Conservation (phyloP, 2,888 invertebrate genomes). For the Aquatica leii region DNA sequence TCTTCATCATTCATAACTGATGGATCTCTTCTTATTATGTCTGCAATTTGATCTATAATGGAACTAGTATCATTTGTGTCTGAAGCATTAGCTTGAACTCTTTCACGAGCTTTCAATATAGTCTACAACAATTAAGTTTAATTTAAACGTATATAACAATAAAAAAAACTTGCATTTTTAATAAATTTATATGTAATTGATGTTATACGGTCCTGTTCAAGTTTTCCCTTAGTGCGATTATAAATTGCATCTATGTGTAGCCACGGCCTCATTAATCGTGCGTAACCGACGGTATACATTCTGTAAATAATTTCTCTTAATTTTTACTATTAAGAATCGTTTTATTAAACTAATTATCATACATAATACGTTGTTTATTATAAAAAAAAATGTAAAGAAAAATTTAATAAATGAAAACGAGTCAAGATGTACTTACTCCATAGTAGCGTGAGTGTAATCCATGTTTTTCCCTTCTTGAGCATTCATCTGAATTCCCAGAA, state of each 20-base stretch:
- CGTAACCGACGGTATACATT: slow-evolving; percentile 22
- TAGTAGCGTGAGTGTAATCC: slow-evolving; percentile 15
- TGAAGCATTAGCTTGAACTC: slow-evolving; percentile 1
- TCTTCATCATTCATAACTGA: slow-evolving; percentile 38
- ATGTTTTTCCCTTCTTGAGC: slow-evolving; percentile 19
- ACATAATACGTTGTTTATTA: not conserved
- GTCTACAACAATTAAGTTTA: not conserved
- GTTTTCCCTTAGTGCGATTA: slow-evolving; percentile 22
- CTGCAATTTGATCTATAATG: slow-evolving; percentile 44
- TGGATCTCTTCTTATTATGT: slow-evolving; percentile 43
- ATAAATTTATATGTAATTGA: slow-evolving; percentile 15
- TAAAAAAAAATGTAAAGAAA: not conserved
- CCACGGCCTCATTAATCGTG: slow-evolving; percentile 32
- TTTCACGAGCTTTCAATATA: slow-evolving; percentile 10
- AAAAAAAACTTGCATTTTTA: slow-evolving; percentile 15
- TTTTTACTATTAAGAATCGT: not conserved
- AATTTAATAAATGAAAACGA: not conserved
- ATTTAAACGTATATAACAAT: not conserved
- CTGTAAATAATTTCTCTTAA: slow-evolving; percentile 27
- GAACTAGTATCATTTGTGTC: slow-evolving; percentile 16
- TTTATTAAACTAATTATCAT: not conserved
- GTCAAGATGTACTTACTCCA: slow-evolving; percentile 11
- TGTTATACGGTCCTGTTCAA: slow-evolving; percentile 10
- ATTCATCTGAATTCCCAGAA: slow-evolving; percentile 21
- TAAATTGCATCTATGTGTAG: slow-evolving; percentile 27